Percentiles rank a stretch among this genome's conserved stretches.
Conservation (phyloP, 2,888 invertebrate genomes). For the Hirtodrosophila histrioides region DNA sequence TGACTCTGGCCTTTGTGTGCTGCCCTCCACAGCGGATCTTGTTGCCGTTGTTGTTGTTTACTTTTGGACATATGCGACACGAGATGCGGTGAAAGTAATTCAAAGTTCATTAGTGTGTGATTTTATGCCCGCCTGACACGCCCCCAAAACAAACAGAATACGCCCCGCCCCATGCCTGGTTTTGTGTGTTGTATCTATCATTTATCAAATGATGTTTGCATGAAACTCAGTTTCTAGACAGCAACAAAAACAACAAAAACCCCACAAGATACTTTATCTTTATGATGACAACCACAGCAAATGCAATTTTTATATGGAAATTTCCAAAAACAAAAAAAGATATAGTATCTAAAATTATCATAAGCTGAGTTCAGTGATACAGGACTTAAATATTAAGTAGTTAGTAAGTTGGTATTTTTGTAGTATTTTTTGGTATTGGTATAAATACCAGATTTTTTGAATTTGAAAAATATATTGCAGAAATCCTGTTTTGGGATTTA, state of each 20-base stretch:
- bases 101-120: constrained; percentile 66
- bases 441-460: no score
- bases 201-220: constrained; percentile 47
- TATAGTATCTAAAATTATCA: background rate
- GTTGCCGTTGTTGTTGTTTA: constrained; percentile 35
- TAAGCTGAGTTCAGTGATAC: constrained; percentile 10
- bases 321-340: constrained; percentile 19
- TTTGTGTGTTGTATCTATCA: constrained; percentile 37
- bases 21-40: constrained; percentile 29
- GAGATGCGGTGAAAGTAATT: constrained; percentile 61
- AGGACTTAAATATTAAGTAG: no score
- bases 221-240: constrained; percentile 11
- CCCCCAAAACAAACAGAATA: constrained; percentile 40
- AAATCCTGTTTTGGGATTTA: no score
- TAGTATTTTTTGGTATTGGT: no score
- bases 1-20: constrained; percentile 41
- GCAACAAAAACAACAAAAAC: constrained; percentile 1
- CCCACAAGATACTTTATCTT: constrained; percentile 37
- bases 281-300: constrained; percentile 26
- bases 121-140: constrained; percentile 38
- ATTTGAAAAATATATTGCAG: no score
- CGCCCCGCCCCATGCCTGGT: constrained; percentile 25
- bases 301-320: constrained; percentile 32
- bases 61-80: constrained; percentile 38
- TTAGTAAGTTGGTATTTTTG: no score